These are phyloP conservation scores for Ochotona princeps DNA, from an alignment of 2,113 vertebrate species.

Conservation along the genomic window DNA sequence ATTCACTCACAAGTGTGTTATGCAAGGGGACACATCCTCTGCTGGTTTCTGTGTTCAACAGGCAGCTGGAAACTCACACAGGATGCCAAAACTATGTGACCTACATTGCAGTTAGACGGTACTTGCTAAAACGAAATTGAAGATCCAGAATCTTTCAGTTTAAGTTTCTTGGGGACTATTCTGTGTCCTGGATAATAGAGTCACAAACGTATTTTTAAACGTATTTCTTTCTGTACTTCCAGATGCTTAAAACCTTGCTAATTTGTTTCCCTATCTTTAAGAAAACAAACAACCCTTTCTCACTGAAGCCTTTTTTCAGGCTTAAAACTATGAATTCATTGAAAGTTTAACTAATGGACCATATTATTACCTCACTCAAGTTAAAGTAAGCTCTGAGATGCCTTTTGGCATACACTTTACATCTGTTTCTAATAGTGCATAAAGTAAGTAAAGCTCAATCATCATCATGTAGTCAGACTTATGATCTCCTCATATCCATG, in stretches of 20 bases:
- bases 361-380: constrained; percentile 43
- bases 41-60: constrained; percentile 64
- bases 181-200: constrained; percentile 58
- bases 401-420: constrained; percentile 10
- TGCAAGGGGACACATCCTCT: constrained; percentile 38
- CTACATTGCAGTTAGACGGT: constrained; percentile 65
- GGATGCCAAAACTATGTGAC: constrained; percentile 63
- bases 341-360: constrained; percentile 46
- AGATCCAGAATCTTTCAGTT: constrained; percentile 60
- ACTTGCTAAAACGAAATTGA: constrained; percentile 77
- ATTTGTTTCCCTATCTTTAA: constrained; percentile 5
- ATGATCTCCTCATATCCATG: constrained; percentile 33
- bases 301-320: neutral
- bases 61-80: constrained; percentile 74
- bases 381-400: constrained; percentile 42
- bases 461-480: constrained; percentile 23
- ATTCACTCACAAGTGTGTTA: neutral
- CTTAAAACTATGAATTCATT: constrained; percentile 52
- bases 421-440: constrained; percentile 20
- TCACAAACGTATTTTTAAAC: constrained; percentile 38
- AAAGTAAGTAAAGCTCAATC: constrained; percentile 53
- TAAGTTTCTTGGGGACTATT: constrained; percentile 70
- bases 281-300: neutral
- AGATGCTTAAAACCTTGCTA: constrained; percentile 69
- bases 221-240: constrained; percentile 47